Percentiles rank a stretch among this genome's conserved stretches.
Conservation (phyloP, 2,888 invertebrate species). For the Ophion costatus region DNA sequence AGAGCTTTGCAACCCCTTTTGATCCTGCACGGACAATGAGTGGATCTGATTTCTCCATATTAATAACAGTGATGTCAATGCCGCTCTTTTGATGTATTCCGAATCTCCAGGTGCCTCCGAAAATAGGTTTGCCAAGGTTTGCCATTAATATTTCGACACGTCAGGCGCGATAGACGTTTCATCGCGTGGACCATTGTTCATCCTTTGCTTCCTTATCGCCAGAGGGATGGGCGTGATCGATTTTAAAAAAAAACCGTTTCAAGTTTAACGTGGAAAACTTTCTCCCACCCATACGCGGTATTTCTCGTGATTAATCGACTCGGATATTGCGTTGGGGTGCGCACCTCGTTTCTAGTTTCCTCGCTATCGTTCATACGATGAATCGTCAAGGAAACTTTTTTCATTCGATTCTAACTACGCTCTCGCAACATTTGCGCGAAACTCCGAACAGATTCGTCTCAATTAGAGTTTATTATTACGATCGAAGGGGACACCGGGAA, state of each 20-base stretch:
- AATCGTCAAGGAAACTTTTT: not conserved
- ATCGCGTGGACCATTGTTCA: not conserved
- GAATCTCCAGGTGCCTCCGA: too few relatives aligned
- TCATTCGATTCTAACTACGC: constrained; percentile 23
- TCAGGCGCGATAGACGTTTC: not conserved
- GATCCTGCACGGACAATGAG: too few relatives aligned
- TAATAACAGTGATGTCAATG: too few relatives aligned
- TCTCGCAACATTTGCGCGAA: not conserved
- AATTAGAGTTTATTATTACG: constrained; percentile 74
- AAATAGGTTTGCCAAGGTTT: not conserved
- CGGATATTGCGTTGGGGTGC: not conserved
- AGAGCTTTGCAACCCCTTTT: too few relatives aligned
- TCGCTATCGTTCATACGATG: not conserved
- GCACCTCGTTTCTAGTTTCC: not conserved
- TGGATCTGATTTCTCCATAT: too few relatives aligned
- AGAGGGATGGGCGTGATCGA: not conserved
- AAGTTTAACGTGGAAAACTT: not conserved
- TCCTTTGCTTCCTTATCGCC: not conserved
- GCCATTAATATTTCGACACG: not conserved
- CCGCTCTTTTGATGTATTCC: too few relatives aligned
- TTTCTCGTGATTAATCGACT: not conserved
- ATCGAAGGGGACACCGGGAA: constrained; percentile 61
- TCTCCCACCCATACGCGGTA: not conserved
- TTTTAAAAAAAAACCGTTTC: not conserved
- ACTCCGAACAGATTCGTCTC: constrained; percentile 70